Base-by-base conservation (phyloP, 2,888 invertebrate genomes). In the Drosophila kambysellisi region DNA sequence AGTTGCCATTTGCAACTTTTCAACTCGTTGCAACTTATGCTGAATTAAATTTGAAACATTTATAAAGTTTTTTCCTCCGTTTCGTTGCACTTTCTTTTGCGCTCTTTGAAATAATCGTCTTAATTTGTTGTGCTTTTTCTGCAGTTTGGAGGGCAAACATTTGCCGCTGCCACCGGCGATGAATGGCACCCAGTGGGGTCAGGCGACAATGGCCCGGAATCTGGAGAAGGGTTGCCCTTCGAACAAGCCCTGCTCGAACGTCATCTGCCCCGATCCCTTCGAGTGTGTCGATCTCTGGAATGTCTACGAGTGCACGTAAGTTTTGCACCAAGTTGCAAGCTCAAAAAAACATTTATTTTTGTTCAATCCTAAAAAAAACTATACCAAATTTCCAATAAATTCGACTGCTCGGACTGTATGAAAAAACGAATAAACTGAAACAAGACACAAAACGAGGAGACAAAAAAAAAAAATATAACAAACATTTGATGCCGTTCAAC, bases 211-310 rank as follows among this genome's bases (percentile, higher is more conserved):
- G 96, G 97, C 97, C 33, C 95, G 97, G 80, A 98, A 98, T 93
- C 94, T 99, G 66, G 97, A 97, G 90, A 96, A 97, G 80, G 97
- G 97, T 92, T 99, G 99, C 92, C 97, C 97, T 17, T 98, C 98
- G 4, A 98, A 98, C 90, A 98, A 98, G 92, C 98, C 98, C 3
- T 99, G 99, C 92, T 97, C 97, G 82, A 97, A 98, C 93, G 97
- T 98, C 46, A 97, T 98, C 90, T 99, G 99, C 92, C 97, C 97
- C 0, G 97, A 97, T 91, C 98, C 97, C 15, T 98, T 98, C 93
- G 98, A 98, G 91, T 99, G 98, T 94, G 97, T 98, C 78, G 99
- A 98, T 94, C 95, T 99, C 17, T 99, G 99, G 99, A 99, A 99
- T 93, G 97, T 98, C 94, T 98, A 98, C 91, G 98, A 99, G 93